phyloP scores from a whole-genome alignment of 2,888 invertebrate species.

The Drosophila melanosoma region DNA sequence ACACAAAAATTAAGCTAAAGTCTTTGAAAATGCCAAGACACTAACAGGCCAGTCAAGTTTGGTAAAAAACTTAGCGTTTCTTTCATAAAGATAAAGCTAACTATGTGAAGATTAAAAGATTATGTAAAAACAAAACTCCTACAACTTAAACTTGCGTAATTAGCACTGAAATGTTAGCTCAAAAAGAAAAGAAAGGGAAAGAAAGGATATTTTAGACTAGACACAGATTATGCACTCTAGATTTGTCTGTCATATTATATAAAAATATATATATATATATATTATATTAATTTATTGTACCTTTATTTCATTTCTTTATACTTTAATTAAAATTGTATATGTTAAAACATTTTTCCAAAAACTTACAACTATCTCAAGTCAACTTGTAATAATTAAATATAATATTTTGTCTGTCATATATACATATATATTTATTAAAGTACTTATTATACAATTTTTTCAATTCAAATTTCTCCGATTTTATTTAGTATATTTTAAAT shows the following conservation, averaged over 20 bases:
- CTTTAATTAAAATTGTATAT: too few species aligned
- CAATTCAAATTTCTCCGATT: too few species aligned
- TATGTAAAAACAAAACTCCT: neutral
- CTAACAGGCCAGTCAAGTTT: neutral
- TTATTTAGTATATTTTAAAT: too few species aligned
- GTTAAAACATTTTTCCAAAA: too few species aligned
- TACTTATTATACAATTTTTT: too few species aligned
- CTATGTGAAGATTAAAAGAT: neutral
- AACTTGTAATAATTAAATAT: too few species aligned
- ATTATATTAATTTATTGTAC: neutral
- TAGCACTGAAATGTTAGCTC: neutral
- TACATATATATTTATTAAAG: too few species aligned
- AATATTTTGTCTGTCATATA: neutral
- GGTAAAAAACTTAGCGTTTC: neutral
- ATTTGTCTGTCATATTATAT: neutral
- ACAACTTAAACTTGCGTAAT: neutral
- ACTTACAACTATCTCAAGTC: too few species aligned
- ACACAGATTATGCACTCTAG: neutral
- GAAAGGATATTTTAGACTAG: too few species aligned
- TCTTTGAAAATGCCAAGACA: neutral
- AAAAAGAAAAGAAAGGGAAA: too few species aligned
- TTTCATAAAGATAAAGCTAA: neutral
- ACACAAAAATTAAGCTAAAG: neutral
- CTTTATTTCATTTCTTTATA: neutral
- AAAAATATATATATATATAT: neutral